Evolutionary conservation across 92 coral and sea anemone genomes (phyloP).

Genomic region (Blastomussa wellsi): DNA sequence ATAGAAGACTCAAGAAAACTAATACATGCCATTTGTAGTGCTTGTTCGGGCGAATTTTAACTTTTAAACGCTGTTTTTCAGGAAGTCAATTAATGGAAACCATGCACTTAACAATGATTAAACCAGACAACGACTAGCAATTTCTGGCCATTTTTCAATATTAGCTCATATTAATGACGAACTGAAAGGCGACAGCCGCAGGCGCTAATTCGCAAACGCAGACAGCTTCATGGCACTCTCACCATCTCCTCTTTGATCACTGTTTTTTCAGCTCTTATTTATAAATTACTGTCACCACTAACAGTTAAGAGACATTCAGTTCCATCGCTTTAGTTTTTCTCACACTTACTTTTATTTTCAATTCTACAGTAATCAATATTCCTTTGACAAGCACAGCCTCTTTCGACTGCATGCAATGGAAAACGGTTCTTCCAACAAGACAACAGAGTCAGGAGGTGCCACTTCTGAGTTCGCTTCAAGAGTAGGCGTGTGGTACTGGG

Average conservation of each 20-base stretch:
- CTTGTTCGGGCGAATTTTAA: not conserved
- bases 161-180: not conserved
- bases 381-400: not conserved
- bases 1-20: too few species aligned
- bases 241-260: too few species aligned
- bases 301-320: not conserved
- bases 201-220: not conserved
- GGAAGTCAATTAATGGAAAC: not conserved
- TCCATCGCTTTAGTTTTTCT: not conserved
- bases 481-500: constrained; percentile 39
- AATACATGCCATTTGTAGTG: not conserved
- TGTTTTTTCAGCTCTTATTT: not conserved
- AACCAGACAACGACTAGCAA: not conserved
- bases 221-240: not conserved
- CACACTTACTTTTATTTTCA: not conserved
- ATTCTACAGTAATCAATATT: not conserved
- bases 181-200: not conserved
- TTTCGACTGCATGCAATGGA: constrained; percentile 1
- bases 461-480: not conserved
- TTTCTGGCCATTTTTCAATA: not conserved
- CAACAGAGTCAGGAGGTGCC: not conserved
- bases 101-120: not conserved
- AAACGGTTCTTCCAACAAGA: not conserved
- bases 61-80: not conserved
- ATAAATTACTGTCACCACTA: not conserved